These are phyloP conservation scores for Thera obeliscata DNA, from an alignment of 2,888 invertebrate genomes.

Conservation along the genomic window DNA sequence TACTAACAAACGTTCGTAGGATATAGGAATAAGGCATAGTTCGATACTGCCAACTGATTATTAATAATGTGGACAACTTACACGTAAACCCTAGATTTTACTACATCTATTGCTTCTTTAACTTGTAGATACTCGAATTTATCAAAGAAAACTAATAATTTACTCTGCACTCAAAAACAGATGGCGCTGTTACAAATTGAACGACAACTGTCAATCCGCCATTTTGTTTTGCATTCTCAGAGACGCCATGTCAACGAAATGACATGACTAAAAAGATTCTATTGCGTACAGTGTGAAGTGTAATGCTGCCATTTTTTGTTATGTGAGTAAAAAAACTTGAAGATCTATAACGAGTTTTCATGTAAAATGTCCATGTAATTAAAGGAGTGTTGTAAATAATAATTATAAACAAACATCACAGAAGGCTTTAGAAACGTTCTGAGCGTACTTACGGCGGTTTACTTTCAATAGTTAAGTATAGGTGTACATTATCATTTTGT, in stretches of 20 bases:
- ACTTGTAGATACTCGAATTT: too few species aligned
- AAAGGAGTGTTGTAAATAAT: conserved; percentile 10
- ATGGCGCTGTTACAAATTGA: background rate
- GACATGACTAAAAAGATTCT: background rate
- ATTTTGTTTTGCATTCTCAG: background rate
- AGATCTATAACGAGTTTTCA: conserved; percentile 1
- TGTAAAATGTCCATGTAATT: conserved; percentile 17
- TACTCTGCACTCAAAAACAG: background rate
- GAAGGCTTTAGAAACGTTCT: conserved; percentile 34
- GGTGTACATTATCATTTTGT: conserved; percentile 5
- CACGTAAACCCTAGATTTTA: background rate
- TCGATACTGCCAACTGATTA: background rate
- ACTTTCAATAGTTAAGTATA: conserved; percentile 26
- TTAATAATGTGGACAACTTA: background rate
- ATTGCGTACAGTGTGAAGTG: background rate
- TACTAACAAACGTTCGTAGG: background rate
- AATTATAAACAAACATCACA: conserved; percentile 30
- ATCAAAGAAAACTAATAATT: too few species aligned
- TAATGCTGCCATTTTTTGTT: too few species aligned
- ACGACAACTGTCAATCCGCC: background rate
- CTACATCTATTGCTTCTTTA: too few species aligned
- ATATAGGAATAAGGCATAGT: background rate
- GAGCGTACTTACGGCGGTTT: conserved; percentile 40
- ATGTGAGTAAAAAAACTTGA: too few species aligned
- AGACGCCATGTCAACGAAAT: background rate